Base-by-base conservation (phyloP, 2,888 invertebrate genomes). In the Tetragonisca angustula region DNA sequence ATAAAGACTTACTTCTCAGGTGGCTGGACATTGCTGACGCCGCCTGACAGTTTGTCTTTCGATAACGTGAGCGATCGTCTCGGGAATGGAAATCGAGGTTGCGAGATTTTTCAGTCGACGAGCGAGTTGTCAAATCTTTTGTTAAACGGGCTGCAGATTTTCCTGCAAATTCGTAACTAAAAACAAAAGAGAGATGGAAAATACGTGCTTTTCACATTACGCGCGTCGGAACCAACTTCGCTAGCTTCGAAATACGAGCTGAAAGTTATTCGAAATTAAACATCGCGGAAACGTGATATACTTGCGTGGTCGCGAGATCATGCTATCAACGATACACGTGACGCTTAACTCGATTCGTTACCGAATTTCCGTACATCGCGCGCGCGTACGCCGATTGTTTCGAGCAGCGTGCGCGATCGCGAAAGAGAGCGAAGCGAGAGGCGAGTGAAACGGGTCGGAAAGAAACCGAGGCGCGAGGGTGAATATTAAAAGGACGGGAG, bases 401-500 rank as follows among this genome's bases (percentile, higher is more conserved):
- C 50, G 54, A n/a, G 43, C 69, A 81, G 11, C 24, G 9, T 36
- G 11, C 49, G 27, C 11, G 52, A 73, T 64, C 13, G n/a, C 62
- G 43, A 15, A 27, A 13, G 15, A 17, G 9, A 59, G 80, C 54
- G 76, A 70, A 73, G 32, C 77, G 82, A 85, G 82, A 85, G 88
- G 79, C 78, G 87, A 82, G 81, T 79, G 74, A 80, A 87, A 81
- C 80, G 74, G 72, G 49, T 69, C 64, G 82, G 80, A 88, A 79
- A 85, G 84, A 43, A 43, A 43, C 43, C n/a, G n/a, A n/a, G 71
- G 76, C 49, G 83, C 71, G 52, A 64, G 91, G 87, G 88, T 84
- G 88, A 88, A 87, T 89, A 85, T 85, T 85, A 87, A 88, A 43
- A 43, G 11, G 43, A 87, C 85, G 78, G 76, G 52, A 32, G 61